Percentiles rank a stretch among this genome's conserved stretches.
phyloP scores from a whole-genome alignment of 2,113 vertebrate species.

The Brachypodius melanocephalos region DNA sequence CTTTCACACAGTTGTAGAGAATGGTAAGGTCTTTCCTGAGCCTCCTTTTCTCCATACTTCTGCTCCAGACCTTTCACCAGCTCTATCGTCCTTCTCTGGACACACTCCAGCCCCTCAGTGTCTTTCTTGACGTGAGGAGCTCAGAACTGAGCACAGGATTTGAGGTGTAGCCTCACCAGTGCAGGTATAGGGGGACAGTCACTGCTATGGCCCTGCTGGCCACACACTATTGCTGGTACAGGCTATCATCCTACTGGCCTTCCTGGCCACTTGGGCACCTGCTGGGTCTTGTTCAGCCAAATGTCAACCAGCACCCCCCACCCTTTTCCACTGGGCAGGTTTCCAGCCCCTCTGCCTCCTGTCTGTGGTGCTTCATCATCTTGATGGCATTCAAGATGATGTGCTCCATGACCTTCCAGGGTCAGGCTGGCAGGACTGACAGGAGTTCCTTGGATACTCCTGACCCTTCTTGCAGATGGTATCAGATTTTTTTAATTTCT shows the following conservation, averaged over 20 bases:
- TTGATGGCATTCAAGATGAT: background rate
- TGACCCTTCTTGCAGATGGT: background rate
- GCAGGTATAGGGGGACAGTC: background rate
- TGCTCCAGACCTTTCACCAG: background rate
- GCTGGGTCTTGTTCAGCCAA: background rate
- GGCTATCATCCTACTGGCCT: background rate
- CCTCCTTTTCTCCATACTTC: background rate
- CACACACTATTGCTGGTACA: background rate
- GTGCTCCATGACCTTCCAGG: background rate
- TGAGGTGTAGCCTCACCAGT: background rate
- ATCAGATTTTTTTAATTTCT: background rate
- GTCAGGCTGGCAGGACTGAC: background rate
- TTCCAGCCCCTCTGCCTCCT: background rate
- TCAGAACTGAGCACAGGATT: background rate
- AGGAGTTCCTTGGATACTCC: background rate
- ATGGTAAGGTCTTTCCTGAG: background rate
- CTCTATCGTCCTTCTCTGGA: background rate
- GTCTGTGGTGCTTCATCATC: background rate
- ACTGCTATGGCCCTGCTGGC: background rate
- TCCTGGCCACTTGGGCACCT: background rate
- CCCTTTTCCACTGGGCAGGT: background rate
- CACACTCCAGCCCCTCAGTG: background rate
- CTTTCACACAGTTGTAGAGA: background rate
- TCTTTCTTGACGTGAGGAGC: background rate
- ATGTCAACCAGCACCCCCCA: too few relatives aligned